Evolutionary conservation across 2,888 invertebrate genomes (phyloP), one percentile per base, ranked within the genome.

Genomic region (Xestia c-nigrum): DNA sequence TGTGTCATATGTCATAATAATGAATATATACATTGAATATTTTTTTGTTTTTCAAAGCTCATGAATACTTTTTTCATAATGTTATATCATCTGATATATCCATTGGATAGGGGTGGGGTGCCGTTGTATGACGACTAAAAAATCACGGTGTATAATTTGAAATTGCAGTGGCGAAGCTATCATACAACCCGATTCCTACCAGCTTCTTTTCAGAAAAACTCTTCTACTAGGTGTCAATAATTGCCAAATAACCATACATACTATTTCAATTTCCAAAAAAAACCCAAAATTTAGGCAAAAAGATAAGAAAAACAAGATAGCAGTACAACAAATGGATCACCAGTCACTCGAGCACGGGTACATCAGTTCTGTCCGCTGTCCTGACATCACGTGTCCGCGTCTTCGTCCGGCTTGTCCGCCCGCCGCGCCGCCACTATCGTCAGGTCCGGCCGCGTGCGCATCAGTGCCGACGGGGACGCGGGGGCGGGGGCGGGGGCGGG

Each of bases 391-490:
- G 92, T 89, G 78, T 64, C 43, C 31, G 57, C 46, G 7, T 90
- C 90, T 6, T 89, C 90, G 21, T 92, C 92, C 3, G 43, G 43
- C 43, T 43, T 43, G 43, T 43, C 43, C 43, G 43, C 10, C 10
- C 43, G 1, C 7, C 91, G 90, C 5, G 95, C 94, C 1, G 95
- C 94, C 21, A 96, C 95, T 24, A 96, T 96, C 76, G 96, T 96
- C 81, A 96, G 93, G 92, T 96, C 96, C 16, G 96, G 96, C 0
- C 96, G 89, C 5, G 94, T 95, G 59, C 94, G 88, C 96, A 96
- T 95, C 12, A 96, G 93, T 7, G 93, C 93, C 1, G 94, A 92
- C 6, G 95, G 94, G 0, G 94, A 93, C 0, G 93, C 90, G 21
- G 87, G 86, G 83, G 0, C 3, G 21, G 16, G 14, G 95, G 93